These are phyloP conservation scores for Crotalus helleri DNA, from an alignment of 2,113 vertebrate species.

Conservation along the genomic window DNA sequence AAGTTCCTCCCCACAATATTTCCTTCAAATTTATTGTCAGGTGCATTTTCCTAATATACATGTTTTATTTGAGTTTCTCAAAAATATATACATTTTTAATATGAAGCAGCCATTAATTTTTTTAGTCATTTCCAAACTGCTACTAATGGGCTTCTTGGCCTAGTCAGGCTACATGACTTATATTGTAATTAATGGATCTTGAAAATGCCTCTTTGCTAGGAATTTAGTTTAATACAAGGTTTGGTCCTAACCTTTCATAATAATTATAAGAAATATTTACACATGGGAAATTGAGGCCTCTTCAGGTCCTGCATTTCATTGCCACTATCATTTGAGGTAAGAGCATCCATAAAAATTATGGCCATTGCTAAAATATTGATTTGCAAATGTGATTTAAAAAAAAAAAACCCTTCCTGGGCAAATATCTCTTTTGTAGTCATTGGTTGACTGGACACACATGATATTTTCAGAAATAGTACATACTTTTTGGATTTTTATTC, in stretches of 20 bases:
- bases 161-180: not conserved
- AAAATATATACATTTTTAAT: not conserved
- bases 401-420: rapidly evolving
- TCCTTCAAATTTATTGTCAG: not conserved
- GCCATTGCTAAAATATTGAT: not conserved
- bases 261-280: too few species aligned
- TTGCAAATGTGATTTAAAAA: not conserved
- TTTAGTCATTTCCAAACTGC: not conserved
- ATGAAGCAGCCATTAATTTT: not conserved
- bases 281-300: not conserved
- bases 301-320: not conserved
- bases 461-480: not conserved
- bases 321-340: not conserved
- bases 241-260: not conserved
- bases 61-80: not conserved
- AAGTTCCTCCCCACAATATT: not conserved
- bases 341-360: not conserved
- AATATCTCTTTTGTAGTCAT: not conserved
- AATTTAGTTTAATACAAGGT: not conserved
- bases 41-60: not conserved
- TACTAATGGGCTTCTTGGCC: not conserved
- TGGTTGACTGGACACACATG: not conserved
- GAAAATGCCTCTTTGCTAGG: not conserved
- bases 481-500: not conserved
- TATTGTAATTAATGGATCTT: not conserved